These are phyloP conservation scores for Dipodomys ordii DNA, from an alignment of 2,113 vertebrate genomes.

Conservation along the genomic window DNA sequence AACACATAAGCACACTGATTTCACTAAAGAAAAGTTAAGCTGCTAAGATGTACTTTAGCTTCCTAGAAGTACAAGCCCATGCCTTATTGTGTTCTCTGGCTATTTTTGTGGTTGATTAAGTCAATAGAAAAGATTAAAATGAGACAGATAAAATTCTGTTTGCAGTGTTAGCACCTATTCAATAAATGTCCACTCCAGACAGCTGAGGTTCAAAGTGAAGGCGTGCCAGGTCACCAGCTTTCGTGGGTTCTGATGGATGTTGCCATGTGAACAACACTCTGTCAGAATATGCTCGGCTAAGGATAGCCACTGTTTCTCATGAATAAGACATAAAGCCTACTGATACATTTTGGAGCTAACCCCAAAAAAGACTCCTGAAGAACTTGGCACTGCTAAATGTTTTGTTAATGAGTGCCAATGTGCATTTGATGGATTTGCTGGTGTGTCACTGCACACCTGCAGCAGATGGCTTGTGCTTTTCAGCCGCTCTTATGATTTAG, in stretches of 20 bases:
- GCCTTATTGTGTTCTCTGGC: background rate
- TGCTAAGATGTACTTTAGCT: background rate
- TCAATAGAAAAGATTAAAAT: conserved; percentile 65
- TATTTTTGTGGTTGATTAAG: conserved; percentile 65
- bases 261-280: conserved; percentile 56
- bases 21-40: background rate
- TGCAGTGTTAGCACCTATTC: conserved; percentile 22
- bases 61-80: conserved; percentile 39
- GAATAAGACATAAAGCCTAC: conserved; percentile 35
- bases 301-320: background rate
- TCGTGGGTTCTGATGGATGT: conserved; percentile 20
- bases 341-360: background rate
- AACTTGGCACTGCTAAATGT: conserved; percentile 4
- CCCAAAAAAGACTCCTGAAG: conserved; percentile 42
- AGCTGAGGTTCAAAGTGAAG: conserved; percentile 5
- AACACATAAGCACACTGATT: background rate
- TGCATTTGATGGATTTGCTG: conserved; percentile 60
- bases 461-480: conserved; percentile 77
- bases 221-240: conserved; percentile 14
- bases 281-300: conserved; percentile 20
- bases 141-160: conserved; percentile 48
- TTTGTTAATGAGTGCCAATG: conserved; percentile 29
- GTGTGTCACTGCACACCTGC: conserved; percentile 61
- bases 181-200: conserved; percentile 37
- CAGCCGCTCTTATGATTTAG: conserved; percentile 72